Evolutionary conservation across 2,888 invertebrate genomes (phyloP).

Genomic region (Mythimna pallens): DNA sequence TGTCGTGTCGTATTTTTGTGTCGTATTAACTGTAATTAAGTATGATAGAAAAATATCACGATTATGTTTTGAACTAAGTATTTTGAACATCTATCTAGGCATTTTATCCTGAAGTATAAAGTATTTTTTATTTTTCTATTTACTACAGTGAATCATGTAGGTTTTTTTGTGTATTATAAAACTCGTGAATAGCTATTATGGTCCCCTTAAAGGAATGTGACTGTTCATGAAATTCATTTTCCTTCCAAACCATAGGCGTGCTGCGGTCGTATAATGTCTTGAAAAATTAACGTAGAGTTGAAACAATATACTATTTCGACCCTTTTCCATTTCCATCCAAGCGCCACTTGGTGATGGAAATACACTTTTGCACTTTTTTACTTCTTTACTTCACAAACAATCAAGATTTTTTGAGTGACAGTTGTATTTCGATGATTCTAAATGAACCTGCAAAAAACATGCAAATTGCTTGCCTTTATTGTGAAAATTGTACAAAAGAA

Average conservation of each 20-base stretch:
- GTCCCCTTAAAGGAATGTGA: slow-evolving; percentile 27
- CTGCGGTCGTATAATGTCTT: slow-evolving; percentile 37
- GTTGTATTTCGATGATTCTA: slow-evolving; percentile 71
- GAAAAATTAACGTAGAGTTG: slow-evolving; percentile 22
- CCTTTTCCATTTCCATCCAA: background rate
- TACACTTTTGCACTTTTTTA: slow-evolving; percentile 71
- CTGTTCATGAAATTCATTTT: slow-evolving; percentile 41
- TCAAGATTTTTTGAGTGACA: slow-evolving; percentile 73
- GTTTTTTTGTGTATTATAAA: too few species aligned
- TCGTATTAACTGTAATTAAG: too few species aligned
- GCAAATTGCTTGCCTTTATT: slow-evolving; percentile 1
- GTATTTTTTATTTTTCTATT: too few species aligned
- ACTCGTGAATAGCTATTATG: too few species aligned
- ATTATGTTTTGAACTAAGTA: too few species aligned
- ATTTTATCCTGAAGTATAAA: too few species aligned
- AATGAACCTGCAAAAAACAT: slow-evolving; percentile 34
- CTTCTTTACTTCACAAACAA: slow-evolving; percentile 75
- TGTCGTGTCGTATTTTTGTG: too few species aligned
- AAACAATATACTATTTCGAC: slow-evolving; percentile 14
- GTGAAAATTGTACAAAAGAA: slow-evolving; percentile 13
- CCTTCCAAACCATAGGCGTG: slow-evolving; percentile 30
- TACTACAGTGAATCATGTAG: too few species aligned
- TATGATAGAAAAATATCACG: too few species aligned
- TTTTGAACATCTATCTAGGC: too few species aligned
- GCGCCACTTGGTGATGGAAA: slow-evolving; percentile 50